These are phyloP conservation scores for Dryas iulia DNA, from an alignment of 1,140 invertebrate species.

Conservation along the genomic window DNA sequence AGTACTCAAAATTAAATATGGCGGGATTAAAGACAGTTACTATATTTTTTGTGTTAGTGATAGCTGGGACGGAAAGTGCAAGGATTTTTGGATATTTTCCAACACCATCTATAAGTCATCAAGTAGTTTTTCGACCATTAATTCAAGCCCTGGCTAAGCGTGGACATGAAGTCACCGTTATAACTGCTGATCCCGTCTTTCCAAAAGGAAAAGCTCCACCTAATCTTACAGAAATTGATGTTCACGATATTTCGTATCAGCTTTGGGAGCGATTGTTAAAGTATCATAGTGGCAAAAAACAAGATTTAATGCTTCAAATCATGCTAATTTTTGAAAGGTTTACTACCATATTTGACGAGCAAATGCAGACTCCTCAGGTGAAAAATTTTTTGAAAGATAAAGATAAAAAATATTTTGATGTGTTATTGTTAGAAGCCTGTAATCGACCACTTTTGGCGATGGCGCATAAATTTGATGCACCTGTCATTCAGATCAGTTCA, in stretches of 20 bases:
- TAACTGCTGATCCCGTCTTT: constrained; percentile 44
- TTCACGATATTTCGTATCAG: constrained; percentile 42
- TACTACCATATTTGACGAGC: constrained; percentile 36
- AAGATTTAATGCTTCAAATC: constrained; percentile 24
- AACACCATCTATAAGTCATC: constrained; percentile 42
- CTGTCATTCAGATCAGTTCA: constrained; percentile 65
- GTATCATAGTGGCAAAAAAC: constrained; percentile 8
- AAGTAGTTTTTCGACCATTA: neutral
- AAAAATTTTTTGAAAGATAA: constrained; percentile 42
- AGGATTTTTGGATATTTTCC: constrained; percentile 55
- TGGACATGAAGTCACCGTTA: constrained; percentile 70
- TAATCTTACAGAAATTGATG: constrained; percentile 28
- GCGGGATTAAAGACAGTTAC: constrained; percentile 3
- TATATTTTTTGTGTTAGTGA: constrained; percentile 48
- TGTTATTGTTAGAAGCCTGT: constrained; percentile 50
- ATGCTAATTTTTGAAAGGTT: constrained; percentile 31
- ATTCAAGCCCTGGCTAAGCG: constrained; percentile 55
- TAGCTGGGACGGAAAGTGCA: neutral
- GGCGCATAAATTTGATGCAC: constrained; percentile 60
- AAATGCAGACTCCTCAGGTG: constrained; percentile 45
- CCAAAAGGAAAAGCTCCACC: constrained; percentile 42
- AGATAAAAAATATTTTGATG: constrained; percentile 49
- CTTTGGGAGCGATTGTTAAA: constrained; percentile 33
- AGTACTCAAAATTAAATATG: constrained; percentile 15
- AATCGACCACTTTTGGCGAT: constrained; percentile 44